phyloP scores from a whole-genome alignment of 2,113 vertebrate species.

The Nothobranchius kuhntae region DNA sequence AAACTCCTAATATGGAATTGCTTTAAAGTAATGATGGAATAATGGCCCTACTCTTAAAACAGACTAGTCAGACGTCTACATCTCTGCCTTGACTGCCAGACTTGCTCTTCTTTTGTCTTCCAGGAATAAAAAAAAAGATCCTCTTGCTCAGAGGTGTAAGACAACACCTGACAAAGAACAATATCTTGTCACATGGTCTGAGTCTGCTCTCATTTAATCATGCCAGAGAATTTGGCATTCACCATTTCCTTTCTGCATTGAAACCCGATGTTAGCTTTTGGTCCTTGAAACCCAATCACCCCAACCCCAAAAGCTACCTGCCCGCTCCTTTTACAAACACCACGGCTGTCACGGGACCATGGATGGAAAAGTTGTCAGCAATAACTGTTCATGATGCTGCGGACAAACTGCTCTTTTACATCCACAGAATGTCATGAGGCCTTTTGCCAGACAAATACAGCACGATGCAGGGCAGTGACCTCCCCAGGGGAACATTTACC shows the following conservation, averaged over 20 bases:
- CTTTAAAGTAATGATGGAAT: no score
- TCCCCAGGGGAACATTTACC: constrained; percentile 61
- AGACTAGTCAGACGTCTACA: not conserved
- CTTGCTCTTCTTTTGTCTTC: constrained; percentile 60
- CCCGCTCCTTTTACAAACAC: constrained; percentile 25
- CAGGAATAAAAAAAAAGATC: constrained; percentile 79
- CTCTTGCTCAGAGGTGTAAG: constrained; percentile 82
- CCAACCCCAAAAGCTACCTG: constrained; percentile 48
- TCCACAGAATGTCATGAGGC: constrained; percentile 39
- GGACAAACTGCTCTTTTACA: constrained; percentile 47
- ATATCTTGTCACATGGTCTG: constrained; percentile 76
- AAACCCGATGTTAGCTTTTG: constrained; percentile 61
- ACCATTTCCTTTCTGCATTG: constrained; percentile 42
- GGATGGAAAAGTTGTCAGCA: constrained; percentile 52
- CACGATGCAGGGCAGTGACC: constrained; percentile 53
- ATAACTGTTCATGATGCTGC: constrained; percentile 31
- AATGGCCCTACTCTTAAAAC: no score
- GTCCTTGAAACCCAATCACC: constrained; percentile 70
- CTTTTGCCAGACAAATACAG: constrained; percentile 47
- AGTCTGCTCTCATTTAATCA: constrained; percentile 67
- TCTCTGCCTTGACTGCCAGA: constrained; percentile 12
- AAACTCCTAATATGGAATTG: no score
- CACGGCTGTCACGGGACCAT: not conserved
- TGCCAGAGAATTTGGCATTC: constrained; percentile 64
- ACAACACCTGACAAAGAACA: constrained; percentile 80